Evolutionary conservation across 2,113 vertebrate species (phyloP).

Genomic region (Alethe diademata): DNA sequence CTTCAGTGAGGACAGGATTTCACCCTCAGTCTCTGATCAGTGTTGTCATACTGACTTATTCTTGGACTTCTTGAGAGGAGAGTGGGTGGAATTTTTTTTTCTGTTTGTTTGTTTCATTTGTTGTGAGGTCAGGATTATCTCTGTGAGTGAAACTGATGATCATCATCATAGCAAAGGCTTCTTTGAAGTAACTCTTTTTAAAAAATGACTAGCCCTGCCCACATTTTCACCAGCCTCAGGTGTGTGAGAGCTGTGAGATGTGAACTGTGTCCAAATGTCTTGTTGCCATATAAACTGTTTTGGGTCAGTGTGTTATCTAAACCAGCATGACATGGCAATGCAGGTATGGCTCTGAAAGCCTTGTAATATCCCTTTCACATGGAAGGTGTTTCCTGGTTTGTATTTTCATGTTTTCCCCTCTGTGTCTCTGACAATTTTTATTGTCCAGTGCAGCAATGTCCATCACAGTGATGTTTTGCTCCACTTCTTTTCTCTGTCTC

Average conservation of each 20-base stretch:
- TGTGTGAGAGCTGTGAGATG: background rate
- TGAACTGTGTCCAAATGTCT: background rate
- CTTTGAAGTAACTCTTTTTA: background rate
- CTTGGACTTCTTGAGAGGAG: background rate
- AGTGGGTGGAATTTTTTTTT: background rate
- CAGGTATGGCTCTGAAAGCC: background rate
- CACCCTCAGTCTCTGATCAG: background rate
- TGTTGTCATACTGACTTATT: background rate
- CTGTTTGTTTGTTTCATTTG: background rate
- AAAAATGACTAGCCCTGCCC: background rate
- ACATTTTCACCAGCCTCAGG: background rate
- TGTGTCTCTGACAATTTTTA: background rate
- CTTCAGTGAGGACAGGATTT: background rate
- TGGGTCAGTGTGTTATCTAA: background rate
- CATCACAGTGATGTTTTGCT: background rate
- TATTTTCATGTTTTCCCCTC: background rate
- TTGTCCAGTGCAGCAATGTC: background rate
- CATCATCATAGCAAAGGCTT: background rate
- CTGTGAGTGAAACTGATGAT: background rate
- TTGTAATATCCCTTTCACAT: rapidly evolving
- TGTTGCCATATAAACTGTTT: background rate
- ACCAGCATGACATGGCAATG: background rate
- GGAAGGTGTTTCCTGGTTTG: background rate
- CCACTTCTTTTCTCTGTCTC: background rate
- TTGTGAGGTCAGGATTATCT: background rate